Evolutionary conservation across 2,888 invertebrate genomes (phyloP).

Genomic region (Hirtodrosophila cameraria): DNA sequence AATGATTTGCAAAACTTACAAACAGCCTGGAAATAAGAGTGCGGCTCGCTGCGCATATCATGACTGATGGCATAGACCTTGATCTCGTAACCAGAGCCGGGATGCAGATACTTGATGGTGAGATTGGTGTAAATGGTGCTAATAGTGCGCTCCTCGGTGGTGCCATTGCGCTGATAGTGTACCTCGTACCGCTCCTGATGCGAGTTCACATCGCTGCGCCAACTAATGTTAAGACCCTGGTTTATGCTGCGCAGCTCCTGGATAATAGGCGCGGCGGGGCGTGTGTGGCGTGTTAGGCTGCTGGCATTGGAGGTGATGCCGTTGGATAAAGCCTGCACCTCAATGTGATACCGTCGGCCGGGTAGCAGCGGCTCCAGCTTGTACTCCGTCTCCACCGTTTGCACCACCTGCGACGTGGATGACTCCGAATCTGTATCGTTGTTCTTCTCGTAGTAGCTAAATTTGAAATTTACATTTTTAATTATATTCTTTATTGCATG

Average conservation of each 20-base stretch:
- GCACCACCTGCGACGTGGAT: slow-evolving; percentile 83
- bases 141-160: slow-evolving; percentile 86
- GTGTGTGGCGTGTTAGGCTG: slow-evolving; percentile 89
- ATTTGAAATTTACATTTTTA: no score
- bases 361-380: slow-evolving; percentile 91
- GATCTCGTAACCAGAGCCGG: slow-evolving; percentile 95
- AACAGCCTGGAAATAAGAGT: slow-evolving; percentile 94
- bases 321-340: slow-evolving; percentile 92
- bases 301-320: slow-evolving; percentile 91
- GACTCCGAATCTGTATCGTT: slow-evolving; percentile 90
- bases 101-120: slow-evolving; percentile 89
- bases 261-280: slow-evolving; percentile 94
- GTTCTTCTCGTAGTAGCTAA: slow-evolving; percentile 91
- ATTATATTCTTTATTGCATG: no score
- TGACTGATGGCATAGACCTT: slow-evolving; percentile 95
- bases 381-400: slow-evolving; percentile 87
- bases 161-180: slow-evolving; percentile 91
- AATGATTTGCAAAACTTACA: slow-evolving; percentile 88
- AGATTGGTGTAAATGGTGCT: slow-evolving; percentile 89
- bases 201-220: slow-evolving; percentile 96
- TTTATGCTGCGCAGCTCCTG: slow-evolving; percentile 90
- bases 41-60: slow-evolving; percentile 91
- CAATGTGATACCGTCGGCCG: slow-evolving; percentile 94
- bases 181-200: slow-evolving; percentile 94
- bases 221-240: slow-evolving; percentile 91